A percentile compares a stretch with the other conserved stretches of the same genome.
Evolutionary conservation across 2,888 invertebrate species (phyloP).

Genomic region (Orchestes rusci): DNA sequence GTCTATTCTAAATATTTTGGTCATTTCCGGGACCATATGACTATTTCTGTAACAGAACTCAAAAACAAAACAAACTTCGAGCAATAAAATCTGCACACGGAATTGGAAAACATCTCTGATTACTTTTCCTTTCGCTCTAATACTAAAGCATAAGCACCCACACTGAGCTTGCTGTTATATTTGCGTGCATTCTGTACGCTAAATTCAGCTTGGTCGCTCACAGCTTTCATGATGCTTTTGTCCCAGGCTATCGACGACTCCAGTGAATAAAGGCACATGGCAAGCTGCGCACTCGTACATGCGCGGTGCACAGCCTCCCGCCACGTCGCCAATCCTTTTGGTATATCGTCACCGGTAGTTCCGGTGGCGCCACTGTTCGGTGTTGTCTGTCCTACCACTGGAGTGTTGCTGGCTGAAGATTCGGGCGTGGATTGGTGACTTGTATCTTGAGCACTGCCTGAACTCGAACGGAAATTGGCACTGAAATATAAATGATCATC

Average conservation of each 20-base stretch:
- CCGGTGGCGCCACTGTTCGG: slow-evolving; percentile 13
- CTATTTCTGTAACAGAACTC: too few relatives aligned
- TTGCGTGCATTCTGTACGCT: slow-evolving; percentile 46
- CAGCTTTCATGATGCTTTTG: slow-evolving; percentile 98
- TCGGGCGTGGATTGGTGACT: slow-evolving; percentile 7
- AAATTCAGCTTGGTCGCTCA: slow-evolving; percentile 56
- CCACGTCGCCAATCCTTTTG: slow-evolving; percentile 80
- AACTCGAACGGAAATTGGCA: slow-evolving; percentile 23
- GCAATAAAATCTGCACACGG: too few relatives aligned
- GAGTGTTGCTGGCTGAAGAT: slow-evolving; percentile 4
- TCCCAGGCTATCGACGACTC: slow-evolving; percentile 97
- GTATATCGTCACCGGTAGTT: slow-evolving; percentile 49
- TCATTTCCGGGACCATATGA: too few relatives aligned
- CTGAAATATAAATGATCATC: slow-evolving; percentile 10
- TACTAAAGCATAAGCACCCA: slow-evolving; percentile 39
- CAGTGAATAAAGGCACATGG: slow-evolving; percentile 81
- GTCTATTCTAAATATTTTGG: too few relatives aligned
- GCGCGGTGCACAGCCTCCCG: slow-evolving; percentile 80
- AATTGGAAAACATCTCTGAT: too few relatives aligned
- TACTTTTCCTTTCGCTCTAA: too few relatives aligned
- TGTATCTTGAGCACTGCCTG: slow-evolving; percentile 11
- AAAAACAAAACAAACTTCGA: too few relatives aligned
- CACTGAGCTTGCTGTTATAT: slow-evolving; percentile 47
- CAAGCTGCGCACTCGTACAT: slow-evolving; percentile 82
- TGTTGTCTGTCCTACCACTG: neutral